Percentiles rank a stretch among this genome's conserved stretches.
Conservation (phyloP, 2,113 vertebrate species). For the Arizona elegans region DNA sequence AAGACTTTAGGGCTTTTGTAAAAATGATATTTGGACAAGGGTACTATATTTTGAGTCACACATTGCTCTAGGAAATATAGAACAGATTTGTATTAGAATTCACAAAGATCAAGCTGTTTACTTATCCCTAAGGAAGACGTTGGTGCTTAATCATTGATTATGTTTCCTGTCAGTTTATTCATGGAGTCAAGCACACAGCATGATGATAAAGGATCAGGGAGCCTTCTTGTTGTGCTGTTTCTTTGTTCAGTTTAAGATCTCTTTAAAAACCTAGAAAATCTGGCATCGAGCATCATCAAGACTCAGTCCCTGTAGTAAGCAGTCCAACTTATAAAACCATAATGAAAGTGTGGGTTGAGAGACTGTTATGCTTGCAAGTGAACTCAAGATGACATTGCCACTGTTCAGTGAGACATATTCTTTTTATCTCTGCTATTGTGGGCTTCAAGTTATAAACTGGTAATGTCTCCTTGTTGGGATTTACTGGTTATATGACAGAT, state of each 20-base stretch:
- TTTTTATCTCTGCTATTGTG: conserved; percentile 41
- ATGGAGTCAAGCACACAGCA: background rate
- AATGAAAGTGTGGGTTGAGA: conserved; percentile 2
- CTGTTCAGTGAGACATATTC: conserved; percentile 33
- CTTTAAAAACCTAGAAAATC: background rate
- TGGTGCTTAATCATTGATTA: background rate
- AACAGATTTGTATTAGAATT: background rate
- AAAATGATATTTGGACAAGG: background rate
- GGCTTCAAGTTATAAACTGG: conserved; percentile 42
- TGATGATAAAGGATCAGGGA: background rate
- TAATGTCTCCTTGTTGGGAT: conserved; percentile 47
- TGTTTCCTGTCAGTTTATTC: background rate
- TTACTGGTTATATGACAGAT: conserved; percentile 54
- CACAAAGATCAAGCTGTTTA: background rate
- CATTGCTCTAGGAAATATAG: background rate
- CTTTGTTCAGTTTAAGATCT: background rate
- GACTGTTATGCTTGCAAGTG: conserved; percentile 1
- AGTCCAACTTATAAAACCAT: conserved; percentile 9
- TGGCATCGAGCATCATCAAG: background rate
- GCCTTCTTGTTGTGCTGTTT: background rate
- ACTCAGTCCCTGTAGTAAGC: background rate
- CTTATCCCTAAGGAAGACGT: background rate
- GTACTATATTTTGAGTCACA: background rate
- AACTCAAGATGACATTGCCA: conserved; percentile 28
- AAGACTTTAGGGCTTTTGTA: background rate